phyloP scores from a whole-genome alignment of 1,140 invertebrate genomes.

The Laodelphax striatellus region DNA sequence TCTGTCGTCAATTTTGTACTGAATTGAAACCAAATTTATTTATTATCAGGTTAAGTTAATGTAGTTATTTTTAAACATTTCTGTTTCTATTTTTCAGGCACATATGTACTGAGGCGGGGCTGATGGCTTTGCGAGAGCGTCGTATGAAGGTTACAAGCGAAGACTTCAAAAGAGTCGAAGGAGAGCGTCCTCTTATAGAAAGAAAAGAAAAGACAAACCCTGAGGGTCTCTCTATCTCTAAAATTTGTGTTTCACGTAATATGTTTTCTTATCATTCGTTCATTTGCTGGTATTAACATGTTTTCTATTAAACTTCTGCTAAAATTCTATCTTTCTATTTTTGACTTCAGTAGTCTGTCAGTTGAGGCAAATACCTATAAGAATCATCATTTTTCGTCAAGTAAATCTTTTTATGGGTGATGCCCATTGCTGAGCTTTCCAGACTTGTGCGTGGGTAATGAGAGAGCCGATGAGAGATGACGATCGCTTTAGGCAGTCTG shows the following conservation, averaged over 20 bases:
- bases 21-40: no score
- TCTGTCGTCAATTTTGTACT: no score
- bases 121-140: conserved; percentile 93
- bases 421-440: no score
- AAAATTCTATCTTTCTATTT: no score
- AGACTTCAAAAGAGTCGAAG: conserved; percentile 98
- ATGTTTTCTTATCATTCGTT: conserved; percentile 19
- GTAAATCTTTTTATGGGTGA: no score
- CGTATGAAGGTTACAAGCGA: conserved; percentile 99
- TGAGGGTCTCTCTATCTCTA: conserved; percentile 95
- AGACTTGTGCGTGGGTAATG: no score
- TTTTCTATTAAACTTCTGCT: neutral
- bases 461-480: no score
- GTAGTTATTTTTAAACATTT: neutral
- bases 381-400: no score
- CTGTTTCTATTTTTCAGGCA: conserved; percentile 54
- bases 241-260: conserved; percentile 47
- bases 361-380: no score
- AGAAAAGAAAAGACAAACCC: conserved; percentile 99
- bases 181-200: conserved; percentile 98
- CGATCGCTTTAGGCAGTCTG: no score
- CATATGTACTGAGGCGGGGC: conserved; percentile 98
- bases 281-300: neutral
- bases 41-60: no score
- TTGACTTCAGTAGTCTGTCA: no score